Base-by-base conservation (phyloP, 1,140 invertebrate genomes). In the Asobara japonica region DNA sequence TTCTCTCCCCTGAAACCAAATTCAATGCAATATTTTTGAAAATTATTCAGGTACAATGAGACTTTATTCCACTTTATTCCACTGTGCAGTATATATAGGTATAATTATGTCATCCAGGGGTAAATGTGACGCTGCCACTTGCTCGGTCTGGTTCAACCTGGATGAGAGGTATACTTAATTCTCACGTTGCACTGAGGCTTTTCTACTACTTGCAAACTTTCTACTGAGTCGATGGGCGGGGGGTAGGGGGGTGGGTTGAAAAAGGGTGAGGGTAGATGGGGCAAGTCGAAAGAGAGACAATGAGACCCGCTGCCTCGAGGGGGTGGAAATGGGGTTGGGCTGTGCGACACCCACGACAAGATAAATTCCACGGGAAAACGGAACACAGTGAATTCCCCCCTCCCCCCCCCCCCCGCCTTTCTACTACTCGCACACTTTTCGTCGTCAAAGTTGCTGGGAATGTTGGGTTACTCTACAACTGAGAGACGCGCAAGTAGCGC, bases 311-410 rank as follows among this genome's bases (percentile, higher is more conserved):
- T 25, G 38, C 31, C 38, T 48, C 11, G 7, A 29, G 56, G 36
- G 60, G 41, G 60, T 61, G 29, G 31, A 38, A 45, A 45, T 45
- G 22, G 51, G 51, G 22, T 22, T 56, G 51, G 27, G 61, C 8
- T 66, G 22, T 10, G 69, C 67, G 67, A 69, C 51, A 69, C 27
- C 30, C 65, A 69, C 67, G 67, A 69, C 67, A 69, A 69, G 67
- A 69, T 69, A 56, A 69, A 69, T 69, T 69, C 51, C 29, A 70
- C 33, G 60, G 29, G 60, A 70, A 38, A 62, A 62, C 29, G 60
- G 29, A 31, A 62, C 29, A 62, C 27, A 18, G n/a, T 4, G 0
- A 31, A 20, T 3, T 13, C 60, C 33, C 20, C 38, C 25, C 7
- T 33, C 33, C 25, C 3, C 16, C 4, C 11, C 13, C 38, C 38